These are phyloP conservation scores for Harmothoe impar DNA, from an alignment of 2,888 invertebrate genomes.

Conservation along the genomic window DNA sequence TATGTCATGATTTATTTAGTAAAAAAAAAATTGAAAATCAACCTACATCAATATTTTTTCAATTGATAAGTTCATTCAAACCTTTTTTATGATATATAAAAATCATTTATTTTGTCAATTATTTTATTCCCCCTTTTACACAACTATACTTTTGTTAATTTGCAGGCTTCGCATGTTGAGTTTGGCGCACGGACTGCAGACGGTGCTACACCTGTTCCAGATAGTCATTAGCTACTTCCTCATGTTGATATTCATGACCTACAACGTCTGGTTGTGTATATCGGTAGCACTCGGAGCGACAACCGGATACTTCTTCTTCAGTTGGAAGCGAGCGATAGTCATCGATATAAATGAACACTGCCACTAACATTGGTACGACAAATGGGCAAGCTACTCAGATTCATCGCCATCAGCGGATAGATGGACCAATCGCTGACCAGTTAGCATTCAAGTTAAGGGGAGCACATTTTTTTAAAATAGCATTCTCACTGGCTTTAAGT, in stretches of 20 bases:
- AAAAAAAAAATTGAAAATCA: too few species aligned
- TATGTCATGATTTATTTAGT: too few species aligned
- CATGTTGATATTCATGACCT: conserved; percentile 98
- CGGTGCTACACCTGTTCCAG: conserved; percentile 93
- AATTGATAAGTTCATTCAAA: too few species aligned
- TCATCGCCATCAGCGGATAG: background rate
- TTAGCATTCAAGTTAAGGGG: too few species aligned
- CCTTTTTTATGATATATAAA: too few species aligned
- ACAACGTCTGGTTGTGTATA: conserved; percentile 95
- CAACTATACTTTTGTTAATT: background rate
- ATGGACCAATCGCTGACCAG: conserved; percentile 7
- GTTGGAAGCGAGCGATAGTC: conserved; percentile 93
- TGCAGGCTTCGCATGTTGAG: conserved; percentile 89
- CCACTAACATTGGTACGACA: conserved; percentile 86
- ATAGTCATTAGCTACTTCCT: conserved; percentile 94
- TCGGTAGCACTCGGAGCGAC: conserved; percentile 94
- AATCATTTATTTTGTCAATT: too few species aligned
- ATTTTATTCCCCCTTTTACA: too few species aligned
- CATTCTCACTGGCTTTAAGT: too few species aligned
- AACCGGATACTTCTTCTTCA: conserved; percentile 95
- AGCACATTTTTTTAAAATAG: too few species aligned
- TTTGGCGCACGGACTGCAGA: conserved; percentile 92
- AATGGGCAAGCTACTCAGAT: background rate
- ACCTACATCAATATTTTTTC: too few species aligned
- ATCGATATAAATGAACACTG: conserved; percentile 97